Evolutionary conservation across 2,113 vertebrate genomes (phyloP), one percentile per base, ranked within the genome.

Genomic region (Chinchilla lanigera): DNA sequence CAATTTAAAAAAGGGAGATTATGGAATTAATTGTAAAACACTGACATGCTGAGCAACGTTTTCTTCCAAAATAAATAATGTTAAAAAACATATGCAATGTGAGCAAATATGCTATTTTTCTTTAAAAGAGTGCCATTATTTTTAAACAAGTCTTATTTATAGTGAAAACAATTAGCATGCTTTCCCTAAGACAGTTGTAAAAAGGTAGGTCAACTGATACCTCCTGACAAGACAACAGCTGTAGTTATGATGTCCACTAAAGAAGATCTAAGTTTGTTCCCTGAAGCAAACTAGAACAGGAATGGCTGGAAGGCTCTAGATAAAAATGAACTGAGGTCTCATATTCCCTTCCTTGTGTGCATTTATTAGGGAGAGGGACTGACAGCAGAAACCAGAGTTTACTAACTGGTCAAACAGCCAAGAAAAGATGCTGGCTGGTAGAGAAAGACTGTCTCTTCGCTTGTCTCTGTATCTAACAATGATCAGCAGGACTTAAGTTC

Each of bases 1-100:
- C 96, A 96, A 84, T 97, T 84, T 97, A 93, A 96, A 97, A 92
- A 44, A 50, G 47, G 47, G 75, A 90, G 83, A 97, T 85, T 73
- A 96, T 65, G 75, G 86, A 94, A 96, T 91, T 96, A 84, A 97
- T 65, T 94, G 86, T 93, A 83, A 96, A 96, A 96, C 85, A 94
- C 35, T 83, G 80, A 71, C 20, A 87, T 30, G 69, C 93, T 80
- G 78, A 93, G 89, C 38, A 56, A 75, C n/a, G n/a, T 56, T 98
- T 75, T 96, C 92, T 95, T 94, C 92, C 75, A 96, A 63, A 41
- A 83, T 71, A 97, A 94, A 88, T 60, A 94, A 89, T 54, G 35
- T 60, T 58, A 89, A 69, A 60, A 60, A 96, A 90, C 33, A 28
- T 38, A 85, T 2, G 63, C 38, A 82, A 30, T 33, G n/a, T n/a